These are phyloP conservation scores for Steatocranus sp. DNA, from an alignment of 2,797 vertebrate species.

Conservation along the genomic window DNA sequence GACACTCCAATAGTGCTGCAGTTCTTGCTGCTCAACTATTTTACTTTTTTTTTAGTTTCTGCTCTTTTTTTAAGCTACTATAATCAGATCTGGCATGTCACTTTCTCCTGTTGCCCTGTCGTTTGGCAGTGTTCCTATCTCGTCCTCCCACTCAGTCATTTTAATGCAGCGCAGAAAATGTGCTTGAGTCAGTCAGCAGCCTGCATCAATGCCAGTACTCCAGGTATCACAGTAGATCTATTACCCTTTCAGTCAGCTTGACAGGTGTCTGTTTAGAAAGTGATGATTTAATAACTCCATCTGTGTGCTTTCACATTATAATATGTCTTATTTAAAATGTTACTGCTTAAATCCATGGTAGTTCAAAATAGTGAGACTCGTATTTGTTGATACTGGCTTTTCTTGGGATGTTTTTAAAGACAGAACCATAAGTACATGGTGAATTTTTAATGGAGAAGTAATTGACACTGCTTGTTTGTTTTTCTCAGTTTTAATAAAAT, in stretches of 20 bases:
- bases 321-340: neutral
- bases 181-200: neutral
- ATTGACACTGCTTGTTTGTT: neutral
- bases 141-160: neutral
- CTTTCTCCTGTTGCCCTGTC: neutral
- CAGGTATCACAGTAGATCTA: neutral
- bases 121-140: neutral
- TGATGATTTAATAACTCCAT: neutral
- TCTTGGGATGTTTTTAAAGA: neutral
- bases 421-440: neutral
- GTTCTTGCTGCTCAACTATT: neutral
- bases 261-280: neutral
- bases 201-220: neutral
- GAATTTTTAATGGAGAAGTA: neutral
- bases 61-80: neutral
- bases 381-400: neutral
- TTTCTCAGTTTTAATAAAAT: neutral
- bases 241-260: neutral
- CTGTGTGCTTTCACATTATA: neutral
- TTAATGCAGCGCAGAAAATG: slow-evolving; percentile 11
- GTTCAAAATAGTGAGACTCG: neutral
- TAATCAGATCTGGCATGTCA: neutral
- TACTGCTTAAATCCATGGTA: neutral
- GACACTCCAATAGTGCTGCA: neutral
- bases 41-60: neutral